Evolutionary conservation across 2,888 invertebrate genomes (phyloP), one percentile per base, ranked within the genome.

Genomic region (Trissonchulus latispiculum): DNA sequence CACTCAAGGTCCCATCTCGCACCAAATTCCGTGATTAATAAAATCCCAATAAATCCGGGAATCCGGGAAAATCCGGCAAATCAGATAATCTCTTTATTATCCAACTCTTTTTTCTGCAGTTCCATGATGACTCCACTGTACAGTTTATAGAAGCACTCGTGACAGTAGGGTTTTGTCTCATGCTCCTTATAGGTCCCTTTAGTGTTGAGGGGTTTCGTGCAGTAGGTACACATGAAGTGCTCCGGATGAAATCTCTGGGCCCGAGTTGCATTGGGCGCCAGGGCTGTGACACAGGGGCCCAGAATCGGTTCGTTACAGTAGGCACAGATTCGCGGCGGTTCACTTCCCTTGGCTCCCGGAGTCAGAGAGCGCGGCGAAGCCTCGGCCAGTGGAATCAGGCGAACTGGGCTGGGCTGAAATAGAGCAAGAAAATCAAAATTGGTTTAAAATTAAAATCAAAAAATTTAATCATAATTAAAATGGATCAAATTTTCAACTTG

Each of bases 151-250:
- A 97, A 99, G 86, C 99, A 99, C 76, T 89, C 88, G 84, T 99
- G 97, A 84, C 99, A 99, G 85, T 99, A 99, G 0, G 99, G 97
- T 83, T 97, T 96, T 81, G 95, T 94, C 83, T 95, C 95, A 83
- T 97, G 96, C 84, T 99, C 99, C 32, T 36, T 77, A 76, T 78
- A 80, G 2, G 82, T 81, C 36, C 82, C 82, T 64, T 80, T 80
- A 75, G 80, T 76, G 75, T 81, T 82, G 61, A 81, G 74, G 8
- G 81, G 80, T 75, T 96, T 91, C 77, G 96, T 88, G 83, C 99
- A 99, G 86, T 97, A 99, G 35, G 95, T 95, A 87, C 99, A 99
- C 28, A 96, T 95, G 83, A 97, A 97, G 86, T 97, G 97, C 84
- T 97, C 96, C 0, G 97, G 97, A 85, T 99, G 99, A 88, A 95